A percentile compares a stretch with the other conserved stretches of the same genome.
phyloP scores from a whole-genome alignment of 2,113 vertebrate genomes.

The Microtus richardsoni region DNA sequence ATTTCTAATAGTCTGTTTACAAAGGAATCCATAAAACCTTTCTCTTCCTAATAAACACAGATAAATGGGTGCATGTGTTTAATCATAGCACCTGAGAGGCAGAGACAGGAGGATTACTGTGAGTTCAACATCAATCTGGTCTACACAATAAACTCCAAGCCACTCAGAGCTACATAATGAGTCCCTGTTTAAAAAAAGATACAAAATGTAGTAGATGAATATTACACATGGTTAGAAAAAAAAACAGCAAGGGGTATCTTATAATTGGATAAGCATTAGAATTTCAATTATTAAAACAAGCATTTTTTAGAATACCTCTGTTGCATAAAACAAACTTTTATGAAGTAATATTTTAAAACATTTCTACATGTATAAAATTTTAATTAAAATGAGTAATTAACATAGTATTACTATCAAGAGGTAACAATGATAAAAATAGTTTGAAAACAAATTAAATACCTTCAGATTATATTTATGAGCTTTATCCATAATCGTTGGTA shows the following conservation, averaged over 20 bases:
- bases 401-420: neutral
- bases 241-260: neutral
- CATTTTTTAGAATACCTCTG: neutral
- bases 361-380: conserved; percentile 2
- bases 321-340: neutral
- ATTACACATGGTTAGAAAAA: neutral
- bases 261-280: neutral
- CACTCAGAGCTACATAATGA: neutral
- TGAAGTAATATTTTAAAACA: conserved; percentile 9
- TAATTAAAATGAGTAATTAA: neutral
- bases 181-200: neutral
- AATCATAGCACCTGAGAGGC: neutral
- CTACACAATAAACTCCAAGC: neutral
- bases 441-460: conserved; percentile 85
- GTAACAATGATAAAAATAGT: neutral
- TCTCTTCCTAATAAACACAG: neutral
- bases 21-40: neutral
- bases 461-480: conserved; percentile 96
- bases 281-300: neutral
- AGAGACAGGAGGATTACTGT: neutral
- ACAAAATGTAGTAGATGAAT: neutral
- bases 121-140: neutral
- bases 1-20: neutral
- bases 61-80: neutral
- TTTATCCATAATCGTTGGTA: conserved; percentile 93